Conservation (phyloP, 2,113 vertebrate genomes). For the Crotalus tigris region DNA sequence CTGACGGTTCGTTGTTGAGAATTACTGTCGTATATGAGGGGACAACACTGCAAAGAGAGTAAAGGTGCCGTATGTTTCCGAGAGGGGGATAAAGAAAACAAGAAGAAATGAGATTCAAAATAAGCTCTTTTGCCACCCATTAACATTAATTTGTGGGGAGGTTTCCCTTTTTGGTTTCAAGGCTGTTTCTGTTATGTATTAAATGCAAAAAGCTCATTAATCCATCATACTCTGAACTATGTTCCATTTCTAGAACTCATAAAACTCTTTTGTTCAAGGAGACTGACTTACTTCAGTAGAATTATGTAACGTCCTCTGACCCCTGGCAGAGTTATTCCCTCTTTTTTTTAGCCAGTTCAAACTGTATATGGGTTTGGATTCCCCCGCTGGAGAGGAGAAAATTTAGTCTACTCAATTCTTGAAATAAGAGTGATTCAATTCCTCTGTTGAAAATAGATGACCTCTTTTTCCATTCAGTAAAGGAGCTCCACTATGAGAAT, state of each 20-base stretch:
- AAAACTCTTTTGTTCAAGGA: neutral
- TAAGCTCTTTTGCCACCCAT: conserved; percentile 33
- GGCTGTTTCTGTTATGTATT: neutral
- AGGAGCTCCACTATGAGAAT: neutral
- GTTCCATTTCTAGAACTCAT: neutral
- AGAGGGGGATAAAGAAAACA: conserved; percentile 41
- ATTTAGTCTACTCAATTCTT: neutral
- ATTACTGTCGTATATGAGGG: too few relatives aligned
- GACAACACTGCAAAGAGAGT: conserved; percentile 80
- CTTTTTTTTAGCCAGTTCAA: neutral
- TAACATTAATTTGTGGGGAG: neutral
- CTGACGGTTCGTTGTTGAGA: conserved; percentile 88
- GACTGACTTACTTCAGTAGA: conserved; percentile 5
- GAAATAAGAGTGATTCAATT: neutral
- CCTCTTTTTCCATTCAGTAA: neutral
- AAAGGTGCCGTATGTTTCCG: too few relatives aligned
- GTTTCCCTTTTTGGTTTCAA: neutral
- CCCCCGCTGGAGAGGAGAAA: neutral
- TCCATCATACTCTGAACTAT: conserved; percentile 18
- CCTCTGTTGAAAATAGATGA: neutral
- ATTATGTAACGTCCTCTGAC: conserved; percentile 21
- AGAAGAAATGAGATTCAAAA: conserved; percentile 33
- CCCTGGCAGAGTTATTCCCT: conserved; percentile 17
- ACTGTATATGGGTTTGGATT: neutral
- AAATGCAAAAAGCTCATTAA: neutral